Evolutionary conservation across 2,888 invertebrate genomes (phyloP), one percentile per base, ranked within the genome.

Genomic region (Campoplex nolae): DNA sequence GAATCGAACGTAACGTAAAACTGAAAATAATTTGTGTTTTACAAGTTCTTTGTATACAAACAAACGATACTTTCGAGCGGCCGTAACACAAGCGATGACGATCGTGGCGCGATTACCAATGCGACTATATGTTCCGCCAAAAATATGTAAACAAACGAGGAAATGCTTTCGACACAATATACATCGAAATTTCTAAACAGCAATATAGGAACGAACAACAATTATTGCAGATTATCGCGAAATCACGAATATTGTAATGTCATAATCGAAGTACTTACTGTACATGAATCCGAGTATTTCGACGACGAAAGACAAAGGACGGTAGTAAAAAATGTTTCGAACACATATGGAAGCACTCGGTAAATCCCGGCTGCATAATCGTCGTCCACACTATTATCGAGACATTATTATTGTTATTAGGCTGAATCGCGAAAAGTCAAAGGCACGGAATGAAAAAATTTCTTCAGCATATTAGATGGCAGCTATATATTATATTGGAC

Each of bases 311-410:
- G 23, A 56, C n/a, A 51, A 54, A 28, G 35, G 32, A 28, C 35
- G 74, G 35, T 56, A 42, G 56, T 18, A 38, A 56, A 32, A 32
- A 51, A 67, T 38, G n/a, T 67, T 51, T 78, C 77, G 68, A 67
- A 35, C 28, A 78, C 77, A 79, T 48, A 32, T 16, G 78, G 68
- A 70, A 56, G 68, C 45, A 38, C 28, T 56, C 56, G 70, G 68
- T 38, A n/a, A 23, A 79, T 42, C 45, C 42, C 28, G 56, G 78
- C 78, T 56, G 70, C 70, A 70, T 56, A 68, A 65, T 70, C 62
- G 48, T 28, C 35, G 28, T 23, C 7, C 51, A 38, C 42, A 38
- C 68, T 65, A 32, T 65, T 32, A 23, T 68, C 68, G 38, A 68
- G 32, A 28, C 70, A 78, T 51, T 35, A n/a, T 23, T 23, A 23